A percentile compares a stretch with the other conserved stretches of the same genome.
Conservation (phyloP, 2,888 invertebrate species). For the Stenurella melanura region DNA sequence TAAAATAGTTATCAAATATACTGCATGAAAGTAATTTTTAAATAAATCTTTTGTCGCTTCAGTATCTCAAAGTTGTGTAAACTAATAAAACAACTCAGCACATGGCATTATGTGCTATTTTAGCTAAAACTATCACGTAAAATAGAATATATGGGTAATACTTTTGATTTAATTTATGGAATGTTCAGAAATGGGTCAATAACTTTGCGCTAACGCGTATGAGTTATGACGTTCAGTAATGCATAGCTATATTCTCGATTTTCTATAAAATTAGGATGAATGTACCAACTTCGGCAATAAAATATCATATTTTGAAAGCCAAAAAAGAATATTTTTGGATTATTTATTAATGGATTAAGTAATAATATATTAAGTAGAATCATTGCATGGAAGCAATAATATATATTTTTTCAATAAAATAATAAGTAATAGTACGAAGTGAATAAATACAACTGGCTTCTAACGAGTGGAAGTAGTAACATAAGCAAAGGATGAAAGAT, state of each 20-base stretch:
- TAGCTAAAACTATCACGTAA: not conserved
- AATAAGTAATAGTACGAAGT: no score
- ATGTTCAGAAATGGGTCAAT: constrained; percentile 11
- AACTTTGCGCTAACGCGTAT: not conserved
- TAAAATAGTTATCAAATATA: no score
- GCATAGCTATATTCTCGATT: not conserved
- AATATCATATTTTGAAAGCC: constrained; percentile 5
- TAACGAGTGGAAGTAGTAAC: no score
- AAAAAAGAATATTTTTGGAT: not conserved
- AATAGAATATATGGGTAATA: not conserved
- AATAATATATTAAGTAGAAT: not conserved
- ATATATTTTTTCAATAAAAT: no score
- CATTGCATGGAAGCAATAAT: no score
- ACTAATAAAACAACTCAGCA: not conserved
- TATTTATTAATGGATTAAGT: not conserved
- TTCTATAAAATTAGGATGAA: constrained; percentile 19
- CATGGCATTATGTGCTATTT: not conserved
- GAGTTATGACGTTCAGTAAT: not conserved
- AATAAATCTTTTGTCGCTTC: no score
- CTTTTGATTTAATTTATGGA: constrained; percentile 3
- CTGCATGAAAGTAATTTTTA: no score
- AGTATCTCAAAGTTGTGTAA: no score
- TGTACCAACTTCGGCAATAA: constrained; percentile 16
- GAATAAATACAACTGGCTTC: no score
- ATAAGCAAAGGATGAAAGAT: no score